These are phyloP conservation scores for Caenorhabditis sp. DNA, from an alignment of 2,888 invertebrate species.

Conservation along the genomic window DNA sequence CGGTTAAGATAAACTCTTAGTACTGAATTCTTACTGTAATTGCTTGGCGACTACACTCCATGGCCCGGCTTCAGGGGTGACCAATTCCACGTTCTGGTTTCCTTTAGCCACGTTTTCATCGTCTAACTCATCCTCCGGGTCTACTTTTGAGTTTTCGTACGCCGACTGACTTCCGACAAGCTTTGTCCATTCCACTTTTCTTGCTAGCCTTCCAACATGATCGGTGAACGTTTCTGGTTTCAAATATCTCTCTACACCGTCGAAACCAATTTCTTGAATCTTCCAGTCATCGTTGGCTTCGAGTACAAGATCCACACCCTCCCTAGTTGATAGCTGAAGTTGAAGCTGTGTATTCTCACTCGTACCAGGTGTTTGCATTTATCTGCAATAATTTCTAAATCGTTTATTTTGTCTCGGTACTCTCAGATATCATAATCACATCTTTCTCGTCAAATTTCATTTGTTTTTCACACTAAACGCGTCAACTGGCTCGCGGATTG, in stretches of 20 bases:
- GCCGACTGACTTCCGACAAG: conserved; percentile 64
- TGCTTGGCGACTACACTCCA: conserved; percentile 77
- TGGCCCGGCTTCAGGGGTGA: conserved; percentile 75
- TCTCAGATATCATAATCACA: no score
- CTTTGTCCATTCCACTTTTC: conserved; percentile 72
- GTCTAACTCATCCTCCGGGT: conserved; percentile 36
- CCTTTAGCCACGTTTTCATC: conserved; percentile 42
- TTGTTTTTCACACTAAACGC: no score
- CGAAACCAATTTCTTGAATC: conserved; percentile 74
- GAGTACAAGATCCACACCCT: conserved; percentile 56
- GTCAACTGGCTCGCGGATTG: no score
- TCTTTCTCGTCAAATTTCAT: no score
- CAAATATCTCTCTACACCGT: conserved; percentile 74
- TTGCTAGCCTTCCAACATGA: conserved; percentile 68
- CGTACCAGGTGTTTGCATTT: conserved; percentile 12
- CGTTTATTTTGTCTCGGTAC: no score
- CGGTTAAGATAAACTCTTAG: not conserved
- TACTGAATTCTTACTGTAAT: conserved; percentile 67
- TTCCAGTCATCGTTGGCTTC: conserved; percentile 71
- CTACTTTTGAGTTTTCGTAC: conserved; percentile 58
- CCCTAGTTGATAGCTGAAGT: conserved; percentile 5
- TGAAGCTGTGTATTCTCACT: not conserved
- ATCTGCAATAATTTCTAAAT: no score
- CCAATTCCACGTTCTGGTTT: conserved; percentile 47
- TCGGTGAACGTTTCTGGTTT: conserved; percentile 72